These are phyloP conservation scores for Turnix velox DNA, from an alignment of 2,113 vertebrate species.

Conservation along the genomic window DNA sequence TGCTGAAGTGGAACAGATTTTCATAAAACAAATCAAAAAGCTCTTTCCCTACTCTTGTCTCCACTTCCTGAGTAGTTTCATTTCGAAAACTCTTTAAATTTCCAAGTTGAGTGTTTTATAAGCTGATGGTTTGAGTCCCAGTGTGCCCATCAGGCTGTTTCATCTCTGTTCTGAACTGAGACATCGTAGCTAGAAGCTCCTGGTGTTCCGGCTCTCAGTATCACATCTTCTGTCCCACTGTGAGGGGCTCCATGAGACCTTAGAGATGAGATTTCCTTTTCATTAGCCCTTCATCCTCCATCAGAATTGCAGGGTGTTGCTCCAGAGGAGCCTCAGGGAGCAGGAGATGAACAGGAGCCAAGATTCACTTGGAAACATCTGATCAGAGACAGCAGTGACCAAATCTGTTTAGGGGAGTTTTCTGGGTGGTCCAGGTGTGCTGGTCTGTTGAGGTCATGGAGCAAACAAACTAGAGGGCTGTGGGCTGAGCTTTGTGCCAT, in stretches of 20 bases:
- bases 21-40: not conserved
- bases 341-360: not conserved
- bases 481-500: not conserved
- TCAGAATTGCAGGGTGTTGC: not conserved
- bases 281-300: not conserved
- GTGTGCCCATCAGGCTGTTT: not conserved
- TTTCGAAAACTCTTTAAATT: not conserved
- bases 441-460: not conserved
- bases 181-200: not conserved
- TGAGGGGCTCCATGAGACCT: not conserved
- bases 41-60: not conserved
- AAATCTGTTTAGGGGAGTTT: not conserved
- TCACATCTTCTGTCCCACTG: not conserved
- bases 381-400: not conserved
- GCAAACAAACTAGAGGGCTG: not conserved
- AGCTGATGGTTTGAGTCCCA: not conserved
- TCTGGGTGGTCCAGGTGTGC: conserved; percentile 30
- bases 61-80: not conserved
- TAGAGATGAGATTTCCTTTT: not conserved
- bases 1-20: not conserved
- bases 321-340: not conserved
- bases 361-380: not conserved
- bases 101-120: not conserved
- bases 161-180: not conserved
- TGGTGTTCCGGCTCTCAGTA: not conserved